These are phyloP conservation scores for Philypnodon macrostomus DNA, from an alignment of 2,797 vertebrate species.

Conservation along the genomic window DNA sequence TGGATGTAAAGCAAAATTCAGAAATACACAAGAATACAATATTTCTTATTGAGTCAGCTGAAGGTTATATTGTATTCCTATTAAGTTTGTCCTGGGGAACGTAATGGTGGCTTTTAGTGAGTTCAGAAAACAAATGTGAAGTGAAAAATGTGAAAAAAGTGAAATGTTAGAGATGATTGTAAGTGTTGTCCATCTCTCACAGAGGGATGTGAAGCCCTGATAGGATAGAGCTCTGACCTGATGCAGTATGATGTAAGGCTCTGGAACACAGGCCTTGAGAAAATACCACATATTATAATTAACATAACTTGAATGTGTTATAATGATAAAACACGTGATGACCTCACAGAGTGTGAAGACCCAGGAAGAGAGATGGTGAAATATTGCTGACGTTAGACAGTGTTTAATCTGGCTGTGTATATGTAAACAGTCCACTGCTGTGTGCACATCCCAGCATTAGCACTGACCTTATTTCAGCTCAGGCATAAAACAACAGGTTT, in stretches of 20 bases:
- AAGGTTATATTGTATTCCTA: too few relatives aligned
- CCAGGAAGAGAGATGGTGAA: neutral
- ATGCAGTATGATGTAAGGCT: too few relatives aligned
- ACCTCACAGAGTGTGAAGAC: neutral
- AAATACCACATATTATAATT: neutral
- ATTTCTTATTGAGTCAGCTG: too few relatives aligned
- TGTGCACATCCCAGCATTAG: slow-evolving; percentile 4
- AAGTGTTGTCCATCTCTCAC: neutral
- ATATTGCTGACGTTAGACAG: slow-evolving; percentile 1
- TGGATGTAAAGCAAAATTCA: too few relatives aligned
- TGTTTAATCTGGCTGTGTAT: slow-evolving; percentile 9
- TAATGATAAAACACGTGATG: neutral
- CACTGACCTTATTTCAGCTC: neutral
- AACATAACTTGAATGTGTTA: neutral
- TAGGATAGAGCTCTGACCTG: too few relatives aligned
- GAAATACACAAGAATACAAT: too few relatives aligned
- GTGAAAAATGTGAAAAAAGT: too few relatives aligned
- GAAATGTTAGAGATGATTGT: slow-evolving; percentile 5
- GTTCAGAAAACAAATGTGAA: slow-evolving; percentile 1
- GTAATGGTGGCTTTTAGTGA: neutral
- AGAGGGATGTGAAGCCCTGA: too few relatives aligned
- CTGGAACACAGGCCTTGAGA: neutral
- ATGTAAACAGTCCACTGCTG: neutral
- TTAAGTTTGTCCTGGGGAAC: neutral
- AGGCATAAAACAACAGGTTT: neutral